Conservation (phyloP, 2,888 invertebrate genomes). For the Cephus rjabovi region DNA sequence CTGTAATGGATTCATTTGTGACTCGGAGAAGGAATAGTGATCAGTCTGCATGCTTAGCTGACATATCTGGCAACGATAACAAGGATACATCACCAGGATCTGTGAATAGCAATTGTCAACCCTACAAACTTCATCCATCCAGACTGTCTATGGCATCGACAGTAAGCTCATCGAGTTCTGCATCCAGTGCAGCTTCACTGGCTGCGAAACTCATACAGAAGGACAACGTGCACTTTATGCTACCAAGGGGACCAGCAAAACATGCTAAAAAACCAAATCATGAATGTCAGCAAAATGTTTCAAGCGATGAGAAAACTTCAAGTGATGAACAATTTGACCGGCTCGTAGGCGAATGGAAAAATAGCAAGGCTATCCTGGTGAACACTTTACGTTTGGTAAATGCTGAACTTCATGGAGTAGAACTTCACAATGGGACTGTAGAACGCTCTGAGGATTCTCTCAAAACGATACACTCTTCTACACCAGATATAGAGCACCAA, state of each 20-base stretch:
- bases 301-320: conserved; percentile 19
- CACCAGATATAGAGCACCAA: conserved; percentile 43
- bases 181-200: conserved; percentile 54
- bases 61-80: conserved; percentile 58
- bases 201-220: conserved; percentile 34
- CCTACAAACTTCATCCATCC: conserved; percentile 42
- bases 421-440: conserved; percentile 43
- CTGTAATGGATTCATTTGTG: conserved; percentile 25
- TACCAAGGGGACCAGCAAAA: conserved; percentile 49
- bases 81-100: conserved; percentile 58
- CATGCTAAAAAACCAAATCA: conserved; percentile 39
- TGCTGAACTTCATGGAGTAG: conserved; percentile 36
- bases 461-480: conserved; percentile 50
- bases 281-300: conserved; percentile 19
- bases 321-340: conserved; percentile 39
- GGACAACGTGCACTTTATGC: conserved; percentile 41
- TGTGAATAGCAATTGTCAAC: conserved; percentile 50
- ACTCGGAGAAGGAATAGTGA: conserved; percentile 41
- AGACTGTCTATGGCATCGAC: conserved; percentile 53
- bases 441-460: conserved; percentile 45
- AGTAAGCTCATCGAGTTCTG: conserved; percentile 53
- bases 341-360: conserved; percentile 55
- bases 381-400: conserved; percentile 44
- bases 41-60: conserved; percentile 50
- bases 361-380: conserved; percentile 41